These are phyloP conservation scores for Rhabditoides inermis DNA, from an alignment of 2,888 invertebrate species.

Conservation along the genomic window DNA sequence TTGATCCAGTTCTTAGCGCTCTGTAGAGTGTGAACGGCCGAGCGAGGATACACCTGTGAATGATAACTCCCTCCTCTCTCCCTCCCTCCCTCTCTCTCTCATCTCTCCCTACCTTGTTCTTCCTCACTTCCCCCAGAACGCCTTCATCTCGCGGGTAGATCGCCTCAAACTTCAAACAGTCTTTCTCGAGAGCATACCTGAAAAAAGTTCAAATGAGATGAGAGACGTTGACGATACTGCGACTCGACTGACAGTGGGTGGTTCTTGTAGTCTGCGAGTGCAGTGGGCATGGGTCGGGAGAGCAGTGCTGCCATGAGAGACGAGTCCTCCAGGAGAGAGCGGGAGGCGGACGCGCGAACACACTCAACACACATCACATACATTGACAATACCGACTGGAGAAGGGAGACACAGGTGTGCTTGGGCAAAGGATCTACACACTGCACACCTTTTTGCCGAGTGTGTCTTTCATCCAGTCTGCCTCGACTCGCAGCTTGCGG, in stretches of 20 bases:
- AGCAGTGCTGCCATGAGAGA: conserved; percentile 61
- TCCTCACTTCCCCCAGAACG: conserved; percentile 73
- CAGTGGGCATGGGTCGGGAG: conserved; percentile 77
- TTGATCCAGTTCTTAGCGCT: conserved; percentile 89
- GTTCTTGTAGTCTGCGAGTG: conserved; percentile 77
- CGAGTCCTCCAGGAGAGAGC: conserved; percentile 20
- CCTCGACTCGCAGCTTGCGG: conserved; percentile 66
- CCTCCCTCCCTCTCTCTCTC: too few species aligned
- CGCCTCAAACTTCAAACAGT: conserved; percentile 87
- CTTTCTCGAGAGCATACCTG: conserved; percentile 70
- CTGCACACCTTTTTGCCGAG: conserved; percentile 58
- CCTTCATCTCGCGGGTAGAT: conserved; percentile 77
- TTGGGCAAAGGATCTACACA: neutral
- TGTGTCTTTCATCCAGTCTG: conserved; percentile 71
- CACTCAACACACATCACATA: conserved; percentile 1
- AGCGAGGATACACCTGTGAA: conserved; percentile 69
- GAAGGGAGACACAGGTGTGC: neutral
- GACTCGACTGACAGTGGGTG: conserved; percentile 66
- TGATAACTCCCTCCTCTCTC: too few species aligned
- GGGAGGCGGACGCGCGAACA: conserved; percentile 16
- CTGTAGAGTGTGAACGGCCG: conserved; percentile 74
- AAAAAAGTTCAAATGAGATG: neutral
- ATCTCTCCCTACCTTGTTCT: too few species aligned
- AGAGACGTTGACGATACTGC: conserved; percentile 1
- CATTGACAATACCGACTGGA: neutral